These are phyloP conservation scores for Zeuzera pyrina DNA, from an alignment of 2,888 invertebrate genomes.

Conservation along the genomic window DNA sequence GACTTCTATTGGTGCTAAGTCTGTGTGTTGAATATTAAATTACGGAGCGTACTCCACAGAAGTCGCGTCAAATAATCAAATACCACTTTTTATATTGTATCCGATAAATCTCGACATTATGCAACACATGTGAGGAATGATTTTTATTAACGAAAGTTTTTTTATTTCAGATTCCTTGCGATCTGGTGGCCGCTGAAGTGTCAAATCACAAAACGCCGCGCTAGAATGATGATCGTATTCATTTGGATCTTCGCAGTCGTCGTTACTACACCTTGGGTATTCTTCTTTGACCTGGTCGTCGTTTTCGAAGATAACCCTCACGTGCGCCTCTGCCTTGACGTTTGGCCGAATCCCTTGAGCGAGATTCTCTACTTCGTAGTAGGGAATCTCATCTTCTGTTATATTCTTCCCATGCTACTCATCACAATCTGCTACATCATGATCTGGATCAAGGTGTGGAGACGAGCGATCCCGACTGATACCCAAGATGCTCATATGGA, in stretches of 20 bases:
- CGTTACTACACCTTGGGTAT: conserved; percentile 91
- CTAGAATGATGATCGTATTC: conserved; percentile 88
- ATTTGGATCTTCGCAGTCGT: conserved; percentile 92
- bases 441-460: conserved; percentile 93
- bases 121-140: too few species aligned
- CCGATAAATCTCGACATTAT: too few species aligned
- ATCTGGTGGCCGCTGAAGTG: conserved; percentile 96
- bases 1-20: too few species aligned
- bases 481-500: conserved; percentile 94
- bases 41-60: too few species aligned
- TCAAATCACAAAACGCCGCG: conserved; percentile 91
- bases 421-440: conserved; percentile 94
- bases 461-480: conserved; percentile 90
- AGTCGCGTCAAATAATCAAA: too few species aligned
- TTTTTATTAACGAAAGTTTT: too few species aligned
- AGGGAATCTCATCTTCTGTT: conserved; percentile 91
- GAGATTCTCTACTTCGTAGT: conserved; percentile 90
- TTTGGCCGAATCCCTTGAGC: conserved; percentile 88
- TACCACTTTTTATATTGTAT: too few species aligned
- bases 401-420: conserved; percentile 91
- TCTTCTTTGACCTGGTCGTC: conserved; percentile 88
- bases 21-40: too few species aligned
- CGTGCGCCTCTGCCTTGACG: conserved; percentile 83
- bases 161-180: conserved; percentile 89
- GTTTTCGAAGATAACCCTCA: conserved; percentile 83